phyloP scores from a whole-genome alignment of 30 jellyfish, hydroid and myxozoan genomes.

The Cassiopea andromeda region DNA sequence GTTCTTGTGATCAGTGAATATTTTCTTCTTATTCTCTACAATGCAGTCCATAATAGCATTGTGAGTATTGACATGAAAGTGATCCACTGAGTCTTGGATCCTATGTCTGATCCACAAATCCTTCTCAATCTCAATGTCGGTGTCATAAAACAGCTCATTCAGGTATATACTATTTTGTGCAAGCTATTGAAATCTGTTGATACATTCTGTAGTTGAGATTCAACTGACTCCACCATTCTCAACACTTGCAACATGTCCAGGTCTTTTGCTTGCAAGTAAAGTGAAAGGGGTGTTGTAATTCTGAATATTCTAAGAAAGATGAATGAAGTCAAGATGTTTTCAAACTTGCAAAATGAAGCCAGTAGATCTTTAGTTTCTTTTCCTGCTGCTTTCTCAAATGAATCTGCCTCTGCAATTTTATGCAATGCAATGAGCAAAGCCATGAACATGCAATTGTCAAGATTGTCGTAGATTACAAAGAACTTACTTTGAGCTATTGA shows the following conservation, averaged over 20 bases:
- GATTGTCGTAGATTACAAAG: conserved; percentile 19
- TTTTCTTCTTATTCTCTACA: conserved; percentile 25
- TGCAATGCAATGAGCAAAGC: not conserved
- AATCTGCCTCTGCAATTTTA: not conserved
- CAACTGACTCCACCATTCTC: conserved; percentile 32
- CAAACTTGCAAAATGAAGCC: conserved; percentile 3
- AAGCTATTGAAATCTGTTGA: not conserved
- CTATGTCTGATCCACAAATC: not conserved
- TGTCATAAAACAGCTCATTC: not conserved
- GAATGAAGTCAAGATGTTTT: conserved; percentile 3
- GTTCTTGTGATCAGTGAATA: conserved; percentile 8
- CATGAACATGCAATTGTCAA: not conserved
- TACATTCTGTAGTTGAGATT: not conserved
- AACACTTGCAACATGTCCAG: conserved; percentile 54
- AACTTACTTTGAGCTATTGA: not conserved
- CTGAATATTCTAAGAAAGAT: conserved; percentile 19
- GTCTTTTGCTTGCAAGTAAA: conserved; percentile 43
- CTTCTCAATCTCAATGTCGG: conserved; percentile 19
- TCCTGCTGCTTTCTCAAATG: not conserved
- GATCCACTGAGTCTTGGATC: conserved; percentile 2
- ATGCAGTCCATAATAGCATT: conserved; percentile 23
- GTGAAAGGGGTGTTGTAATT: conserved; percentile 40
- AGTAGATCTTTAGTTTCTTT: conserved; percentile 4
- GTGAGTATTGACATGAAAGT: conserved; percentile 27
- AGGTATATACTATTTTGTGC: not conserved